Evolutionary conservation across 37 sponge, comb jelly and placozoan genomes (phyloP).

Genomic region (Chondrosia reniformis): DNA sequence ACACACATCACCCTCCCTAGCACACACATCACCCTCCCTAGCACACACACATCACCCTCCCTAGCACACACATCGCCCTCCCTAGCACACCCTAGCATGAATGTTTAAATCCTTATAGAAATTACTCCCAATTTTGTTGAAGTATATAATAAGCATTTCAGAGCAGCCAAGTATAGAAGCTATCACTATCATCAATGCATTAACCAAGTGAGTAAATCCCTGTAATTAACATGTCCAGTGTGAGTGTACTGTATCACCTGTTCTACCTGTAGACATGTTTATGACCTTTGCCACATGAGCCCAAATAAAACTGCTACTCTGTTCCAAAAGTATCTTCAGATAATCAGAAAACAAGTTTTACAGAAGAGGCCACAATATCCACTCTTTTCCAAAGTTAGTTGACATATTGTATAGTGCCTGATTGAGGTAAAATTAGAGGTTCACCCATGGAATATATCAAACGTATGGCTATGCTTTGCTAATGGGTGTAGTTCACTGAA

Average conservation of each 20-base stretch:
- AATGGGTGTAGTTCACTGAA: too few relatives aligned
- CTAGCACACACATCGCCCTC: not conserved
- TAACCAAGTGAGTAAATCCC: slow-evolving; percentile 44
- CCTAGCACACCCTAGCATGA: too few relatives aligned
- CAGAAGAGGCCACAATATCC: not conserved
- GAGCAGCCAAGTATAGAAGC: not conserved
- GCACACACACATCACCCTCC: not conserved
- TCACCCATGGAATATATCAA: too few relatives aligned
- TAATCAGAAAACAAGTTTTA: not conserved
- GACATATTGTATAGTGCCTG: too few relatives aligned
- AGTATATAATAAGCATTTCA: slow-evolving; percentile 24
- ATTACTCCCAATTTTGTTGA: slow-evolving; percentile 29
- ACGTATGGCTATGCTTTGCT: too few relatives aligned
- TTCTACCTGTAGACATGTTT: not conserved
- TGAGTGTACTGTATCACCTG: too few relatives aligned
- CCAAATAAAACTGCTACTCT: not conserved
- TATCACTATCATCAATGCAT: slow-evolving; percentile 17
- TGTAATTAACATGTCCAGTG: too few relatives aligned
- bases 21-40: not conserved
- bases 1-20: not conserved
- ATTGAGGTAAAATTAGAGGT: too few relatives aligned
- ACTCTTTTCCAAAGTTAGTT: not conserved
- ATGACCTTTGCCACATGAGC: not conserved
- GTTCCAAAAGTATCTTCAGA: not conserved
- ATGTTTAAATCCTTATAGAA: too few relatives aligned